phyloP scores from a whole-genome alignment of 2,797 vertebrate species.

The Coracias cyanogaster region DNA sequence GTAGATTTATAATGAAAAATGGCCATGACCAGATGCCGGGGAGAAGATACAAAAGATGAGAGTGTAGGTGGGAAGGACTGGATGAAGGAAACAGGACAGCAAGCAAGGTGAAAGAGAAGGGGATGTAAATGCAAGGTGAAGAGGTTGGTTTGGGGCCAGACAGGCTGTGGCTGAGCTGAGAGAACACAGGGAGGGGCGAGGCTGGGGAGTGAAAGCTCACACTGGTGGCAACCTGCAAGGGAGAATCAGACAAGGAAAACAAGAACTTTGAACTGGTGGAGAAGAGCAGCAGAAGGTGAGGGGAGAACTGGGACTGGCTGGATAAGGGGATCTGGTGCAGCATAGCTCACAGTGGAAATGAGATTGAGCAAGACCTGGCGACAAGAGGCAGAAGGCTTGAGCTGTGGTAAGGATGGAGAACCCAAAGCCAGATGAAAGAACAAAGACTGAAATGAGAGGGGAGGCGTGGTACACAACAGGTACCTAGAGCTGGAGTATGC shows the following conservation, averaged over 20 bases:
- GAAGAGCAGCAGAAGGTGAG: not conserved
- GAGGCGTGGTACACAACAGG: accelerated
- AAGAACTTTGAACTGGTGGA: not conserved
- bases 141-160: not conserved
- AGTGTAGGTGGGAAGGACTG: not conserved
- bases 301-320: not conserved
- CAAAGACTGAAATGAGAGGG: not conserved
- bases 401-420: not conserved
- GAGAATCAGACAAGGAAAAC: not conserved
- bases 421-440: not conserved
- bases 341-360: not conserved
- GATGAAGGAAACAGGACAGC: not conserved
- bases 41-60: not conserved
- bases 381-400: not conserved
- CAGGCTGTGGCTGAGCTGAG: not conserved
- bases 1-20: not conserved
- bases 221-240: not conserved
- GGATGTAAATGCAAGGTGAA: not conserved
- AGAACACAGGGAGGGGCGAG: not conserved
- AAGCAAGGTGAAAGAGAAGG: not conserved
- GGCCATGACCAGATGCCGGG: not conserved
- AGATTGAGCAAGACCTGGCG: not conserved
- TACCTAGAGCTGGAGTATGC: not conserved
- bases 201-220: not conserved
- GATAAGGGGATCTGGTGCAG: not conserved